Evolutionary conservation across 2,888 invertebrate genomes (phyloP).

Genomic region (Caenorhabditis zanzibari): DNA sequence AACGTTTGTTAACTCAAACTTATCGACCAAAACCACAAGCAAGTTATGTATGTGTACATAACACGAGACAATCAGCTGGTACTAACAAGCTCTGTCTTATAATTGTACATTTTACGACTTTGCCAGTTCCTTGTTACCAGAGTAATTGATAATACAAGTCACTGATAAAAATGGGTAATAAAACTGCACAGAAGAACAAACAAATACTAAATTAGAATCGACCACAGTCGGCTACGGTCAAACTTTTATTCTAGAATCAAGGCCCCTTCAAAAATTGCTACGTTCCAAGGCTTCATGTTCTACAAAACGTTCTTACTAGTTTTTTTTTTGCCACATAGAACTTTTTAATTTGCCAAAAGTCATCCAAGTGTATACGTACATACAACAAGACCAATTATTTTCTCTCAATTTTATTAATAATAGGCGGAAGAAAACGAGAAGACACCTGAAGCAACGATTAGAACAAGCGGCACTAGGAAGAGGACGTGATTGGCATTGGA

Average conservation of each 20-base stretch:
- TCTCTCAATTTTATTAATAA: slow-evolving; percentile 45
- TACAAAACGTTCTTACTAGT: no score
- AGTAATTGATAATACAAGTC: not conserved
- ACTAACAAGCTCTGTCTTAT: no score
- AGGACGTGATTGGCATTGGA: slow-evolving; percentile 17
- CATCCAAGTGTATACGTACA: slow-evolving; percentile 25
- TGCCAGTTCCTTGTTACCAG: not conserved
- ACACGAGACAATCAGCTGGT: not conserved
- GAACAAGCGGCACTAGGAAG: slow-evolving; percentile 27
- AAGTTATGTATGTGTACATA: no score
- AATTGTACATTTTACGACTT: not conserved
- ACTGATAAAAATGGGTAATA: not conserved
- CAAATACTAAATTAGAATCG: not conserved
- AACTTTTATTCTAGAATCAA: no score
- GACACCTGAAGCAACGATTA: slow-evolving; percentile 60
- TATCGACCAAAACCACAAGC: not conserved
- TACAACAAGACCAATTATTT: slow-evolving; percentile 45
- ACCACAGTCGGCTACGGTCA: not conserved
- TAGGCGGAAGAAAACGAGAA: not conserved
- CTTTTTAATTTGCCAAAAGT: slow-evolving; percentile 5
- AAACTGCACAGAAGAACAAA: not conserved
- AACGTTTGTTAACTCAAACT: no score
- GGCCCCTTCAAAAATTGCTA: no score
- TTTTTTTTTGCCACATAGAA: not conserved
- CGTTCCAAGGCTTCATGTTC: no score